Conservation (phyloP, 2,797 vertebrate genomes). For the Tadarida brasiliensis region DNA sequence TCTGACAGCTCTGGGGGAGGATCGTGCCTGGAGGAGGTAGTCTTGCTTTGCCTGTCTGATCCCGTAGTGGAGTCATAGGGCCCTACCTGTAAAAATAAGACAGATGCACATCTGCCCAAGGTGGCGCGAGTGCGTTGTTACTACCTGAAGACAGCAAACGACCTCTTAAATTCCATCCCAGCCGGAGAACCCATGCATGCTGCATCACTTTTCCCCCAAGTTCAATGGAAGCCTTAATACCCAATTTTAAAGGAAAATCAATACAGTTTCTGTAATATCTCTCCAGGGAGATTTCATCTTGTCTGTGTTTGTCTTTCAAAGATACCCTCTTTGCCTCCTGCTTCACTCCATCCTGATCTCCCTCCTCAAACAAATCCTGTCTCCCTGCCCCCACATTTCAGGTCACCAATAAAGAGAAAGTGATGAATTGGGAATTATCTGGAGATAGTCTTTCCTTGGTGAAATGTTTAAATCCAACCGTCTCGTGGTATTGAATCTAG, state of each 20-base stretch:
- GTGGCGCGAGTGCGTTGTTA: background rate
- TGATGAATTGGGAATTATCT: conserved; percentile 49
- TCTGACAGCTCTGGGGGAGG: background rate
- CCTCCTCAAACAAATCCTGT: background rate
- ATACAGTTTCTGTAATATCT: background rate
- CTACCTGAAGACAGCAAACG: background rate
- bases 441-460: background rate
- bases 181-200: background rate
- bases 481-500: background rate
- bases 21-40: background rate
- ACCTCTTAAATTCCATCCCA: background rate
- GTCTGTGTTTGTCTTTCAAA: conserved; percentile 41
- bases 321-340: background rate
- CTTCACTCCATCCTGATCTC: background rate
- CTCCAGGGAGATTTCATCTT: background rate
- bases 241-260: background rate
- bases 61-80: background rate
- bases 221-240: background rate
- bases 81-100: conserved; percentile 2
- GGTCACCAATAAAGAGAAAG: conserved; percentile 63
- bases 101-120: background rate
- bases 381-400: background rate
- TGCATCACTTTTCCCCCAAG: background rate
- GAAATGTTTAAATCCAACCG: background rate
- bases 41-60: background rate